phyloP scores from a whole-genome alignment of 2,113 vertebrate species.

The Puffinus mauretanicus region DNA sequence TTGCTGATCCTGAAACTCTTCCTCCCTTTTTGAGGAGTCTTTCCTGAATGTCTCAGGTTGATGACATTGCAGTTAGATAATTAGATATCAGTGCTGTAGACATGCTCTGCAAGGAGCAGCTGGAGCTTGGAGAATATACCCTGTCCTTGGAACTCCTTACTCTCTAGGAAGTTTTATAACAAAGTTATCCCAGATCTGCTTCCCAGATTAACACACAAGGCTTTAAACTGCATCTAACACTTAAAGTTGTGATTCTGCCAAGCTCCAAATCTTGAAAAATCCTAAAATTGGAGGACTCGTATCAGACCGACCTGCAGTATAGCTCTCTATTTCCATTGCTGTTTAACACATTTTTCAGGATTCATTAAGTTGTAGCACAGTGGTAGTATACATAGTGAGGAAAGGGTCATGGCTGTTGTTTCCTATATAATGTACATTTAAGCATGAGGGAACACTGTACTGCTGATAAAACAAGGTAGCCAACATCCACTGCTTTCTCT shows the following conservation, averaged over 20 bases:
- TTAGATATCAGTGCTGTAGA: background rate
- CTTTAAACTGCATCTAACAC: background rate
- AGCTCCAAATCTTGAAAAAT: background rate
- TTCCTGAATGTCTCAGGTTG: background rate
- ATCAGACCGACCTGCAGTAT: background rate
- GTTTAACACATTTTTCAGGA: background rate
- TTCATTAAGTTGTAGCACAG: background rate
- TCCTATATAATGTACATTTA: background rate
- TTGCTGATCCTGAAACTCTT: background rate
- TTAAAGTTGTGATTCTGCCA: background rate
- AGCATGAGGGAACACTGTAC: background rate
- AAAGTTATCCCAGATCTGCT: background rate
- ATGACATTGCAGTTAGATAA: background rate
- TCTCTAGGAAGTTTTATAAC: background rate
- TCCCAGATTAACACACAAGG: background rate
- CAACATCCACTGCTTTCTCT: background rate
- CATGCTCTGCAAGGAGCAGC: background rate
- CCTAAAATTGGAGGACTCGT: background rate
- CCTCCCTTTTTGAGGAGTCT: background rate
- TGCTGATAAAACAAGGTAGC: background rate
- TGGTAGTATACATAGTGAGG: background rate
- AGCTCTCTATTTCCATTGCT: background rate
- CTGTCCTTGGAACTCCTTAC: background rate
- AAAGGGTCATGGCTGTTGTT: background rate
- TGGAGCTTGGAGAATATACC: background rate